Evolutionary conservation across 2,888 invertebrate species (phyloP).

Genomic region (Seira musarum): DNA sequence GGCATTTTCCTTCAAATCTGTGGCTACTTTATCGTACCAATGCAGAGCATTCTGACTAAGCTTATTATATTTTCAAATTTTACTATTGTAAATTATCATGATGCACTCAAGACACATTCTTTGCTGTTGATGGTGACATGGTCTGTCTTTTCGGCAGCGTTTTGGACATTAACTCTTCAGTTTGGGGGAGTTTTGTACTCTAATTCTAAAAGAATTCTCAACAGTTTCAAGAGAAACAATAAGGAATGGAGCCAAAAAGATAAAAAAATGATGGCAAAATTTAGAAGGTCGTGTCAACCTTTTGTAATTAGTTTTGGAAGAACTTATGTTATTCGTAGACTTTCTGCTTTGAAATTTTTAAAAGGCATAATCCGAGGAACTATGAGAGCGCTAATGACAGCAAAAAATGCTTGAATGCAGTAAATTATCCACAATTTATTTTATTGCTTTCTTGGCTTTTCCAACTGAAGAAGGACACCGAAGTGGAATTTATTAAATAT

Average conservation of each 20-base stretch:
- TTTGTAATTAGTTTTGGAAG: conserved; percentile 19
- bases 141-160: neutral
- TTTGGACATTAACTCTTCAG: conserved; percentile 18
- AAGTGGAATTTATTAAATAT: too few species aligned
- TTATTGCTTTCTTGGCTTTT: too few species aligned
- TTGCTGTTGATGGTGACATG: neutral
- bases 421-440: too few species aligned
- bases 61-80: conserved; percentile 6
- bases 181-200: conserved; percentile 13
- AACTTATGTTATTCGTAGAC: conserved; percentile 5
- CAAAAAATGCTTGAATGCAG: too few species aligned
- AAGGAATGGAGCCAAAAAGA: conserved; percentile 4
- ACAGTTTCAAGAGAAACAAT: conserved; percentile 28
- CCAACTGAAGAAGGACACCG: too few species aligned
- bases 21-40: conserved; percentile 15
- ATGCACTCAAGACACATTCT: neutral
- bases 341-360: conserved; percentile 30
- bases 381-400: too few species aligned
- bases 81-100: neutral
- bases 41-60: neutral
- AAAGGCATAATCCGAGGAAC: too few species aligned
- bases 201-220: neutral
- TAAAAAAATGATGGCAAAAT: conserved; percentile 30
- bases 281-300: conserved; percentile 29
- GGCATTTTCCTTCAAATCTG: neutral